phyloP scores from a whole-genome alignment of 2,888 invertebrate genomes.

The Nomada goodeniana region DNA sequence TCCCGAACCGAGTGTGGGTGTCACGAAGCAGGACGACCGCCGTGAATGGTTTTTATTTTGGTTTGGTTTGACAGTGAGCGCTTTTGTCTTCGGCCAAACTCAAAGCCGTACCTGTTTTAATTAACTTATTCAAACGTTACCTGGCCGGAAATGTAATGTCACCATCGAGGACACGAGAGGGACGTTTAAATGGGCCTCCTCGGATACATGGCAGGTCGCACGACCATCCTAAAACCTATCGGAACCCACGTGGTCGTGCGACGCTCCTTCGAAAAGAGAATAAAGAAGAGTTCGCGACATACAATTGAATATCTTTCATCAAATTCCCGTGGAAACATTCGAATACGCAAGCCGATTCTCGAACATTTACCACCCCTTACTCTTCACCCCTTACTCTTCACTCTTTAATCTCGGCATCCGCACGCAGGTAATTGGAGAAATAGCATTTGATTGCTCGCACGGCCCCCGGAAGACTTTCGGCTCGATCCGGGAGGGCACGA shows the following conservation, averaged over 20 bases:
- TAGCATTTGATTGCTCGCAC: not conserved
- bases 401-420: too few species aligned
- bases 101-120: constrained; percentile 82
- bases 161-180: constrained; percentile 63
- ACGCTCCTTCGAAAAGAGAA: too few species aligned
- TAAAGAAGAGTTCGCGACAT: too few species aligned
- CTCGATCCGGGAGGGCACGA: constrained; percentile 5
- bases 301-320: not conserved
- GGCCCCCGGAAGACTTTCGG: not conserved
- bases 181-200: constrained; percentile 74
- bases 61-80: constrained; percentile 80
- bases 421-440: not conserved
- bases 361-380: too few species aligned
- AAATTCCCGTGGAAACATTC: not conserved
- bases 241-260: constrained; percentile 30
- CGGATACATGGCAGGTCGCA: constrained; percentile 70
- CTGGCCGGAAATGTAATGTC: constrained; percentile 82
- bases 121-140: constrained; percentile 82
- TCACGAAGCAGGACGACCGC: constrained; percentile 44
- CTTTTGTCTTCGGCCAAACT: constrained; percentile 77
- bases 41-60: constrained; percentile 82
- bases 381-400: too few species aligned
- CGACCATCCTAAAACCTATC: constrained; percentile 58
- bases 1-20: constrained; percentile 57
- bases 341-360: too few species aligned